A percentile compares a stretch with the other conserved stretches of the same genome.
Evolutionary conservation across 92 coral and sea anemone species (phyloP).

Genomic region (Ricordea florida): DNA sequence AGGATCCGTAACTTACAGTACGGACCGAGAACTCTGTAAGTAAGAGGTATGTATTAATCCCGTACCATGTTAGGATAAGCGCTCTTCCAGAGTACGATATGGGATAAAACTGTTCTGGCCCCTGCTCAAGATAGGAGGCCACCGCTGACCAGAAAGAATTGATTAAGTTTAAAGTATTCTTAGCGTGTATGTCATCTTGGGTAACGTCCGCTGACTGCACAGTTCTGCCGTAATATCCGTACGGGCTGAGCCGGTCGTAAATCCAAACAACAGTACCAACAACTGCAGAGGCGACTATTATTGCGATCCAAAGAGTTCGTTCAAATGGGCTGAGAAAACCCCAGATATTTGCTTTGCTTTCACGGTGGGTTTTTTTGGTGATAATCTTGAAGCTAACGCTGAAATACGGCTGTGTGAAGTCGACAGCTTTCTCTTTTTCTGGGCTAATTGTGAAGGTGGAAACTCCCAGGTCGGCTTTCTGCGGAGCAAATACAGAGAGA

Average conservation of each 20-base stretch:
- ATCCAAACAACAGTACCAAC: constrained; percentile 66
- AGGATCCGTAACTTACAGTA: too few species aligned
- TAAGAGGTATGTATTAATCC: too few species aligned
- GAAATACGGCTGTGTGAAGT: constrained; percentile 73
- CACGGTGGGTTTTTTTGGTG: constrained; percentile 44
- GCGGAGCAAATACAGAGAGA: neutral
- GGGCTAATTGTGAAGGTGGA: constrained; percentile 67
- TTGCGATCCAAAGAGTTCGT: constrained; percentile 43
- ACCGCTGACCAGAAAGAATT: constrained; percentile 61
- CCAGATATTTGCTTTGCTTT: constrained; percentile 26
- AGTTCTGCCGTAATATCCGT: constrained; percentile 66
- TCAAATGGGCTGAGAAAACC: constrained; percentile 71
- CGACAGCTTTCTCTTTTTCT: constrained; percentile 53
- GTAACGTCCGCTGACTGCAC: constrained; percentile 39
- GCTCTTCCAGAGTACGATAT: constrained; percentile 64
- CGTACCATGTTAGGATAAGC: constrained; percentile 65
- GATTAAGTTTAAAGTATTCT: constrained; percentile 27
- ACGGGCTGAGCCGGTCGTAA: constrained; percentile 59
- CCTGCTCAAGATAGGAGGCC: constrained; percentile 65
- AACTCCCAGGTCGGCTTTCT: constrained; percentile 67
- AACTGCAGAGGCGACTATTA: constrained; percentile 42
- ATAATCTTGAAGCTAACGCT: constrained; percentile 60
- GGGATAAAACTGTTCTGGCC: constrained; percentile 58
- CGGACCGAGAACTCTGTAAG: too few species aligned
- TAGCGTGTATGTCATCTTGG: neutral